Base-by-base conservation (phyloP, 1,140 invertebrate species). In the Hyles euphorbiae region DNA sequence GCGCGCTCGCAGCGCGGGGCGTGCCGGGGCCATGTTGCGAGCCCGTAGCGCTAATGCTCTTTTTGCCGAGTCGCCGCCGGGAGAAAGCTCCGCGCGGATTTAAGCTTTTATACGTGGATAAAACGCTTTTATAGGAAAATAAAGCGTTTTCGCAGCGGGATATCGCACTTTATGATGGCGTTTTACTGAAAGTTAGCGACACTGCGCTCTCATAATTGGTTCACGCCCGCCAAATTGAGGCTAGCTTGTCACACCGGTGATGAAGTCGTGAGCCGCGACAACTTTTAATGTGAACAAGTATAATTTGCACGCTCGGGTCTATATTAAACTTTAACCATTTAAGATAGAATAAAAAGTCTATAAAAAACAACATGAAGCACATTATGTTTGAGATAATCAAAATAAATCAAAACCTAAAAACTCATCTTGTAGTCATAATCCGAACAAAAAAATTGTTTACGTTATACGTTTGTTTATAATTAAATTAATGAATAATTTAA, bases 81-180 rank as follows among this genome's bases (percentile, higher is more conserved):
- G 80, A 81, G 83, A 87, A 87, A 87, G 84, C 83, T 86, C 79
- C 72, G 76, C 78, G 81, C 81, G 81, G 84, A 87, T 87, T 87
- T 85, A 84, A 87, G 84, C 82, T 86, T 87, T 87, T 87, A 87
- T 85, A 87, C 79, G 82, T 83, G 83, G 79, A 86, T 88, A 86
- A 86, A 88, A 84, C 83, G 85, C 81, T 88, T 85, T 88, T 88
- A 88, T 84, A 76, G 81, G 68, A 82, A 87, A 83, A 88, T 86
- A 88, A 85, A 88, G 81, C 77, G 82, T 84, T 84, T 81, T 81
- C 80, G 80, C 84, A 74, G 82, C 81, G 83, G 83, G 79, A 83
- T 85, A 82, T 86, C 85, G 74, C 81, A 79, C 79, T 86, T 86
- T 85, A 86, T 81, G 79, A 80, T 74, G 68, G 71, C 75, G 72